Evolutionary conservation across 2,113 vertebrate species (phyloP).

Genomic region (Rhea pennata): DNA sequence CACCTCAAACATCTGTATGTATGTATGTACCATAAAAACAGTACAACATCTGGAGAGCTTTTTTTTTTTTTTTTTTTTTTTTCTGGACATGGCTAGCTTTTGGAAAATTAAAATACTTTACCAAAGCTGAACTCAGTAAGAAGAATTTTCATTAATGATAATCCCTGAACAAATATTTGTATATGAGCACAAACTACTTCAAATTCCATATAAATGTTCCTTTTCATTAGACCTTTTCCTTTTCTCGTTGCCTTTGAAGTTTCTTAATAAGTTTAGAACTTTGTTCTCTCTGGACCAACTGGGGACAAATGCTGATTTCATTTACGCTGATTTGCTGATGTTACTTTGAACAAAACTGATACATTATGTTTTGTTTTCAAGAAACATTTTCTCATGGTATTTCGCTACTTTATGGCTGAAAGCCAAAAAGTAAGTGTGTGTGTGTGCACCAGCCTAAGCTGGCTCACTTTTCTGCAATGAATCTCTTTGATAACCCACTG

Average conservation of each 20-base stretch:
- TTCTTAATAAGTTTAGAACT: slow-evolving; percentile 27
- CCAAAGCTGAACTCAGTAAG: neutral
- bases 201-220: neutral
- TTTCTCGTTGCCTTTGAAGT: slow-evolving; percentile 41
- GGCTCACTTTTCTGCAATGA: neutral
- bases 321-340: neutral
- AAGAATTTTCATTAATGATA: slow-evolving; percentile 33
- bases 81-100: neutral
- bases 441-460: neutral
- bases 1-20: too few species aligned
- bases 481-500: neutral
- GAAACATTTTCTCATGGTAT: neutral
- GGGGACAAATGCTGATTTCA: neutral
- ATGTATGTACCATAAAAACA: neutral
- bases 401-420: neutral
- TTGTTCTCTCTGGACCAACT: neutral
- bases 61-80: neutral
- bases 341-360: neutral
- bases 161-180: slow-evolving; percentile 41
- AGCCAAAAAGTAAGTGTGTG: neutral
- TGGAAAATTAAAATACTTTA: neutral
- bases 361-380: neutral
- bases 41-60: neutral
- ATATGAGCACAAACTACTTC: slow-evolving; percentile 1
- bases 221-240: slow-evolving; percentile 28